These are phyloP conservation scores for Diadegma fenestrale DNA, from an alignment of 2,888 invertebrate species.

Conservation along the genomic window DNA sequence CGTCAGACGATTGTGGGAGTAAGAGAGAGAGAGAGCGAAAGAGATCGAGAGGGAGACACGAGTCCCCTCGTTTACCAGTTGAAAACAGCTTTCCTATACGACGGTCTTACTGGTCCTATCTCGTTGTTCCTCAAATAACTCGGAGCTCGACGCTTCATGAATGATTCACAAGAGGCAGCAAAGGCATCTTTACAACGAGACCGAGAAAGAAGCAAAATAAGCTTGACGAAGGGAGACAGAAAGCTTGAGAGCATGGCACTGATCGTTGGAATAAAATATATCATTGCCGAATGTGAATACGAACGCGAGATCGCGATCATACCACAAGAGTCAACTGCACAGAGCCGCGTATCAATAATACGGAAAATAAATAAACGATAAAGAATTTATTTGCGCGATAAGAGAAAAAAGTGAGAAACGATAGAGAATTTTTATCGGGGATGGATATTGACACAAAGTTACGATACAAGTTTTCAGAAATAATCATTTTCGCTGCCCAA, in stretches of 20 bases:
- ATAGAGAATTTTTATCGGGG: slow-evolving; percentile 45
- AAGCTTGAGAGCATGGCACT: slow-evolving; percentile 27
- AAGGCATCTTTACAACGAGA: neutral
- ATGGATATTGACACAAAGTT: neutral
- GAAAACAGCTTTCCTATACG: slow-evolving; percentile 6
- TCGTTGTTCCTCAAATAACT: slow-evolving; percentile 68
- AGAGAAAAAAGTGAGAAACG: slow-evolving; percentile 22
- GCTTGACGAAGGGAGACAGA: slow-evolving; percentile 21
- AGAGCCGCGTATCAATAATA: neutral
- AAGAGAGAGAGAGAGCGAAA: neutral
- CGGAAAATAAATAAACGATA: neutral
- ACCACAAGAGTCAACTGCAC: neutral
- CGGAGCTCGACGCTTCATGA: slow-evolving; percentile 69
- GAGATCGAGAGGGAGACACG: slow-evolving; percentile 2
- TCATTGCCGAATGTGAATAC: slow-evolving; percentile 42
- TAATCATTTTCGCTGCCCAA: neutral
- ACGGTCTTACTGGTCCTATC: slow-evolving; percentile 43
- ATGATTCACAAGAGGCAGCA: slow-evolving; percentile 63
- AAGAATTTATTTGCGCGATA: slow-evolving; percentile 49
- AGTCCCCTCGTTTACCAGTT: slow-evolving; percentile 41
- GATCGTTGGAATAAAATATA: slow-evolving; percentile 34
- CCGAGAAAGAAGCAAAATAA: slow-evolving; percentile 7
- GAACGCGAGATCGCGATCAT: slow-evolving; percentile 12
- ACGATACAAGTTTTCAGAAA: neutral
- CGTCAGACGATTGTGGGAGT: neutral